A percentile compares a stretch with the other conserved stretches of the same genome.
phyloP scores from a whole-genome alignment of 2,113 vertebrate species.

The Phalacrocorax brasilianus region DNA sequence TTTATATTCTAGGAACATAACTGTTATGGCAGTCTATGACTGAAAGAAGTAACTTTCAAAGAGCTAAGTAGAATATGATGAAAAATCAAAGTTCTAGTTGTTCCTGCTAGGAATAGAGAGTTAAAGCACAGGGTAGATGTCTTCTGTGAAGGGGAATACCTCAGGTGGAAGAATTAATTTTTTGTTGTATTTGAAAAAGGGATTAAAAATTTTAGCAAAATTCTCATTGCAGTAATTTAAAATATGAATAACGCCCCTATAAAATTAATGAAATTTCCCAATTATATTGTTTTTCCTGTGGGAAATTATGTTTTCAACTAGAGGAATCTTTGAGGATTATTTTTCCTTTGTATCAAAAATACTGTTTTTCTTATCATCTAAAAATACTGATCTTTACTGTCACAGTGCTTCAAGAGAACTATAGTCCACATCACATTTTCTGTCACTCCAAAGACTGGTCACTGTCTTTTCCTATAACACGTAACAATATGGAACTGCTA shows the following conservation, averaged over 20 bases:
- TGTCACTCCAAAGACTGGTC: not conserved
- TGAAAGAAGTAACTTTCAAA: not conserved
- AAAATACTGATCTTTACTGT: not conserved
- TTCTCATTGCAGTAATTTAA: not conserved
- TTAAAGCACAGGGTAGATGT: not conserved
- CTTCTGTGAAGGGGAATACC: not conserved
- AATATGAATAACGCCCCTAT: not conserved
- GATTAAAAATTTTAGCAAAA: rapidly evolving
- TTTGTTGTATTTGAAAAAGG: not conserved
- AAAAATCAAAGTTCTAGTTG: not conserved
- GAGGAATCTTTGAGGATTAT: not conserved
- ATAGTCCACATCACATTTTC: rapidly evolving
- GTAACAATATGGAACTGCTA: not conserved
- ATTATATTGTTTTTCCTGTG: not conserved
- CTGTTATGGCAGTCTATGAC: not conserved
- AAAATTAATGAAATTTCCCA: not conserved
- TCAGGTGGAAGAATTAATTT: not conserved
- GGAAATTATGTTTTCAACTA: not conserved
- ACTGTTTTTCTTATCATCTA: not conserved
- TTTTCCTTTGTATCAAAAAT: not conserved
- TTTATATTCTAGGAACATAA: not conserved
- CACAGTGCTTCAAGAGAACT: not conserved
- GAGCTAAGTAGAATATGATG: not conserved
- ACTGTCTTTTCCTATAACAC: not conserved
- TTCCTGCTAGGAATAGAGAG: not conserved